Base-by-base conservation (phyloP, 2,888 invertebrate species). In the Drosophila mercatorum region DNA sequence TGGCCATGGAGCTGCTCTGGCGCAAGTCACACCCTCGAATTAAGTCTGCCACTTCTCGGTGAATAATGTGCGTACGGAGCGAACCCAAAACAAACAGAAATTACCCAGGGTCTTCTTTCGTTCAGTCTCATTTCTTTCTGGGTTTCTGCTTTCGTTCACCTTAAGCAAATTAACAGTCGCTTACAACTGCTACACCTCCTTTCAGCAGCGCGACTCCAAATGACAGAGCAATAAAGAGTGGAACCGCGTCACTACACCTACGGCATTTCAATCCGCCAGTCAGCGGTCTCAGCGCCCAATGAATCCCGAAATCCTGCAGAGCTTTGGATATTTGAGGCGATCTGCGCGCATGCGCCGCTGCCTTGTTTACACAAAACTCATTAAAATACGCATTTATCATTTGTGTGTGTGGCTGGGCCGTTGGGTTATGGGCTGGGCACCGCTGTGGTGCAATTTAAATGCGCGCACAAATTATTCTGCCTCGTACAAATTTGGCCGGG, bases 321-420 rank as follows among this genome's bases (percentile, higher is more conserved):
- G 60, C 63, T 26, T 47, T 34, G 60, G 68, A 66, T 80, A 78
- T 70, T 78, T 78, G 71, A 78, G 69, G 58, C 68, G 72, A 64
- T 62, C 46, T 53, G 57, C 65, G 68, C 65, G 62, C 68, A 75
- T 80, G 80, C 71, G 80, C 55, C 77, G 72, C 53, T 66, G 75
- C 72, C 84, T 82, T 83, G 81, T 80, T 87, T 88, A 89, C 91
- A 90, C 88, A 87, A 92, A 91, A 89, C 91, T 92, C 90, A 91
- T 91, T 92, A 91, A 91, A 91, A 86, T 79, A 77, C 68, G 74
- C 86, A 91, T 91, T 91, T 91, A 92, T 91, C 92, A 91, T 88
- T 58, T 70, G 60, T 47, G 47, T 51, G 65, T 47, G 68, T 26
- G 63, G 47, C 12, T 11, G 31, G 40, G 73, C 78, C 38, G 38